Conservation (phyloP, 2,797 vertebrate genomes). For the Alca torda region DNA sequence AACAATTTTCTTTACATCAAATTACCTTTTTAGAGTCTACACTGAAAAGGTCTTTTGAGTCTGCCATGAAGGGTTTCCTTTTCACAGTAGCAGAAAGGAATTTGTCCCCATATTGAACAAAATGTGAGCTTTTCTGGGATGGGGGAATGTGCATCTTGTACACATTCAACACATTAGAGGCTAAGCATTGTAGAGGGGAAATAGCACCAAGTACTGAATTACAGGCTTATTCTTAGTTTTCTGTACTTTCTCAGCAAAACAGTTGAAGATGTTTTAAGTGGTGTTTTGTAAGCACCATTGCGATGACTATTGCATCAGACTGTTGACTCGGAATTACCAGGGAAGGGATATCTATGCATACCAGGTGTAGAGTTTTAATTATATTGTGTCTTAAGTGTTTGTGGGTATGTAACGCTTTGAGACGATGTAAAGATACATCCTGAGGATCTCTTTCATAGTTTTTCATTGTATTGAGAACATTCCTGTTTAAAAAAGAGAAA, state of each 20-base stretch:
- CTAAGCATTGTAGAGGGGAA: background rate
- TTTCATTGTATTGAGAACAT: background rate
- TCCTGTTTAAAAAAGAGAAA: background rate
- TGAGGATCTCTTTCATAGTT: background rate
- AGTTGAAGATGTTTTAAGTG: background rate
- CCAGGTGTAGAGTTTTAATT: background rate
- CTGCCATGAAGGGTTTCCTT: background rate
- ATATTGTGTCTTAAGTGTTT: background rate
- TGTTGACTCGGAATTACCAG: background rate
- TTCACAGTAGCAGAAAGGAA: background rate
- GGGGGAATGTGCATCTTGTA: background rate
- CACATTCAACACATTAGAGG: background rate
- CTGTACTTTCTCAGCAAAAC: background rate
- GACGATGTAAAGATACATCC: background rate
- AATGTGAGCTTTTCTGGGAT: background rate
- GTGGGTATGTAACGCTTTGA: background rate
- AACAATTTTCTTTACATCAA: slow-evolving; percentile 35
- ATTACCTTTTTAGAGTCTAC: slow-evolving; percentile 26
- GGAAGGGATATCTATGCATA: background rate
- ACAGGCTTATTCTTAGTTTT: background rate
- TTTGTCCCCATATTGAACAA: background rate
- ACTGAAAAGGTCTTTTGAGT: slow-evolving; percentile 18
- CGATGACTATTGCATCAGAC: background rate
- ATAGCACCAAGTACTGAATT: background rate
- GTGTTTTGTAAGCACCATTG: background rate